Base-by-base conservation (phyloP, 2,113 vertebrate genomes). In the Mandrillus leucophaeus region DNA sequence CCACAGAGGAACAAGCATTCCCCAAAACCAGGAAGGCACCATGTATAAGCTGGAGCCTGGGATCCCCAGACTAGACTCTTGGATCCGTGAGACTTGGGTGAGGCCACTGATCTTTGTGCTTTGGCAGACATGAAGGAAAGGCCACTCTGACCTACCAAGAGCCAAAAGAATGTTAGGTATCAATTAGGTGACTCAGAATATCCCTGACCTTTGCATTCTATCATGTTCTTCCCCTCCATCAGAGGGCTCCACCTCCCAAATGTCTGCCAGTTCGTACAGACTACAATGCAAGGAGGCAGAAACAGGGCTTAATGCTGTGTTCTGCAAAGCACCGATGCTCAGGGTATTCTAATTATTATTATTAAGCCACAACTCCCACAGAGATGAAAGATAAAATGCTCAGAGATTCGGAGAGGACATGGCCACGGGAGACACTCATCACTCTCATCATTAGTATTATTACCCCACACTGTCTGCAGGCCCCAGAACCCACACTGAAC, bases 281-380 rank as follows among this genome's bases (percentile, higher is more conserved):
- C 55, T 92, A 55, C 11, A 25, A 35, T 70, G n/a, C 57, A 7
- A 76, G 32, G 57, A 95, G 82, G 95, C 82, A 97, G 68, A 97
- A 89, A 86, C 68, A 92, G 11, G 25, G 64, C 76, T 96, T 95
- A 87, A 90, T 84, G 23, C 57, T 85, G 80, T 97, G 59, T 97
- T 98, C 81, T 92, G 72, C 80, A 89, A 96, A 96, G 81, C 64
- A 96, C 76, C 92, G 92, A 97, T 86, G 87, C 43, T 96, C 55
- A 84, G 35, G 82, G 81, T 59, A 95, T 45, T 90, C 82, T 97
- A 88, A 97, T 93, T 97, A 93, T 95, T 92, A 93, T 90, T 82
- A 96, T 97, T 96, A 96, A 94, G 86, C 22, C 68, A 83, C 79
- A 85, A 90, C 83, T 97, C 89, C 90, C 93, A 97, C 75, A 84